Evolutionary conservation across 2,888 invertebrate species (phyloP), one percentile per base, ranked within the genome.

Genomic region (Tolmerus cingulatus): DNA sequence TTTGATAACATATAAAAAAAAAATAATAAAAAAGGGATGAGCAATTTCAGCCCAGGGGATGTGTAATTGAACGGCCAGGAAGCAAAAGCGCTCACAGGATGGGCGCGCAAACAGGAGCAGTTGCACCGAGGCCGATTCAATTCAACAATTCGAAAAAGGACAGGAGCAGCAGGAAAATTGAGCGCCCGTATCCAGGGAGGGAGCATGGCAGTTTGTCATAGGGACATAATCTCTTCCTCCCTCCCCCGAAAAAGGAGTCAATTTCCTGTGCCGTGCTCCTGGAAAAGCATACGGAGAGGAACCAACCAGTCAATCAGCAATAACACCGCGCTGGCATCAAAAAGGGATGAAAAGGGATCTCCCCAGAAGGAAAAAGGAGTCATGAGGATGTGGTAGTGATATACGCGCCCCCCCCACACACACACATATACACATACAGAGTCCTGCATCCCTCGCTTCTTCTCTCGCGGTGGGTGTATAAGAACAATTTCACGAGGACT

Each of bases 401-500:
- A 34, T 16, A 34, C 66, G 55, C 57, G 82, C 79, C 51, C n/a
- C n/a, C n/a, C n/a, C n/a, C n/a, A n/a, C n/a, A n/a, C n/a, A n/a
- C n/a, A n/a, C n/a, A n/a, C n/a, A n/a, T n/a, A n/a, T 78, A 40
- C 23, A 66, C 66, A 27, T 2, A 55, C 19, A 19, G 74, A 34
- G 30, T 37, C 27, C 76, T 16, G 40, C 66, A 30, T 27, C 43
- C 23, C 79, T 79, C 8, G 51, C 23, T 57, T 66, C 55, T 55
- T 55, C 66, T 66, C 76, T 76, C 40, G 34, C 37, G 37, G 82
- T 40, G 82, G 82, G 82, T 82, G 82, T 82, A 57, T 34, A 82
- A 82, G 82, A 66, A 57, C 82, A 9, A 82, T 82, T 82, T 82
- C 82, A 82, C 82, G 82, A 34, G 82, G 82, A 57, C 51, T 82